Conservation (phyloP, 2,888 invertebrate genomes). For the Dorcus parallelipipedus region DNA sequence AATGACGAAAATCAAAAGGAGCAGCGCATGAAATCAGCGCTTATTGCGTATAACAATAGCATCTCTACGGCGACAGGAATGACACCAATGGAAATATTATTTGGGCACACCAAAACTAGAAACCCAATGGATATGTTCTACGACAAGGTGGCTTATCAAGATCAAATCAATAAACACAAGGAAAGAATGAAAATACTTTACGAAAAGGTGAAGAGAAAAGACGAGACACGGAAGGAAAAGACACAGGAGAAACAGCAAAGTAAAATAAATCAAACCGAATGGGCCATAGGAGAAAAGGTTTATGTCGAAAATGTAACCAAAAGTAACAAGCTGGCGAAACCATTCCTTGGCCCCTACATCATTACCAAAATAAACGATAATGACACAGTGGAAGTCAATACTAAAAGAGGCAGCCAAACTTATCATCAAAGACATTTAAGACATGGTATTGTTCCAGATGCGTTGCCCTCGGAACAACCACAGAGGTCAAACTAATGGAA, state of each 20-base stretch:
- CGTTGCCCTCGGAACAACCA: background rate
- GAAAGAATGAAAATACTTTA: background rate
- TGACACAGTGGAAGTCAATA: background rate
- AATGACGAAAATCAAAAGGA: no score
- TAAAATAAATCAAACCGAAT: background rate
- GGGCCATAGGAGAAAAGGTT: background rate
- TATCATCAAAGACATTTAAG: background rate
- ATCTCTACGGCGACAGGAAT: background rate
- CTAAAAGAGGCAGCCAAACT: background rate
- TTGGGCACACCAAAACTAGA: background rate
- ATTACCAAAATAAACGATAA: background rate
- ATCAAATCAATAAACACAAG: background rate
- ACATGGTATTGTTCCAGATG: conserved; percentile 6
- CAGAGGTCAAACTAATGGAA: background rate
- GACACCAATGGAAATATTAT: background rate
- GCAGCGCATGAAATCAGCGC: background rate
- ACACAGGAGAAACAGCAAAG: background rate
- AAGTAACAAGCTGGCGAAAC: background rate
- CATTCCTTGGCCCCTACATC: background rate
- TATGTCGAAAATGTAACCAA: background rate
- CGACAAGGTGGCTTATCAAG: background rate
- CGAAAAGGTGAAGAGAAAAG: background rate
- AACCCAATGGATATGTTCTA: background rate
- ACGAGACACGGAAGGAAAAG: background rate
- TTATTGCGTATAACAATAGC: background rate